Percentiles rank a stretch among this genome's conserved stretches.
These are phyloP conservation scores for Xestia rhomboidea DNA, from an alignment of 2,888 invertebrate species.

Conservation along the genomic window DNA sequence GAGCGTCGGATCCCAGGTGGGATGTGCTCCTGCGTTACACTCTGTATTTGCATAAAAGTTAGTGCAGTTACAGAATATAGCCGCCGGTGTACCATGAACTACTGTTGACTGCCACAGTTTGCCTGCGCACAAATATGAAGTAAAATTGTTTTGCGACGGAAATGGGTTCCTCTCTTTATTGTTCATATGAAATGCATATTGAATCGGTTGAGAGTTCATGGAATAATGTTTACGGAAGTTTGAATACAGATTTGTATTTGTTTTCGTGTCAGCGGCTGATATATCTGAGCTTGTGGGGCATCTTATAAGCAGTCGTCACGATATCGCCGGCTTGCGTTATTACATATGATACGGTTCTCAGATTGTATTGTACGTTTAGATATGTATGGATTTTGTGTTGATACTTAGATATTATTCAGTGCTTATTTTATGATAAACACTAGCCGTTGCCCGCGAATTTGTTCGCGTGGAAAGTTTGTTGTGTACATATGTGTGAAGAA, in stretches of 20 bases:
- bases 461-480: too few relatives aligned
- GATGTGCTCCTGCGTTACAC: constrained; percentile 75
- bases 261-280: constrained; percentile 48
- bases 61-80: constrained; percentile 75
- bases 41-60: constrained; percentile 82
- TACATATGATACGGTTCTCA: neutral
- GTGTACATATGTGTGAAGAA: too few relatives aligned
- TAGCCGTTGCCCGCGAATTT: too few relatives aligned
- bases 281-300: constrained; percentile 33
- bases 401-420: neutral
- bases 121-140: constrained; percentile 59
- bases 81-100: constrained; percentile 68
- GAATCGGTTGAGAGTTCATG: constrained; percentile 47
- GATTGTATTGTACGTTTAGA: neutral
- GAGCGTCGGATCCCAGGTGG: constrained; percentile 80
- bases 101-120: constrained; percentile 60
- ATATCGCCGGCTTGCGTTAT: constrained; percentile 23
- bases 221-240: constrained; percentile 60
- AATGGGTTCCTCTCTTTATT: constrained; percentile 58
- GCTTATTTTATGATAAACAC: neutral
- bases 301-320: constrained; percentile 38
- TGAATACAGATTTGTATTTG: constrained; percentile 56
- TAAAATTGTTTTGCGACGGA: constrained; percentile 66
- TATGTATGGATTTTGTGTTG: neutral
- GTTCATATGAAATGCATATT: constrained; percentile 62